Evolutionary conservation across 2,888 invertebrate genomes (phyloP).

Genomic region (Drosophila barbarae): DNA sequence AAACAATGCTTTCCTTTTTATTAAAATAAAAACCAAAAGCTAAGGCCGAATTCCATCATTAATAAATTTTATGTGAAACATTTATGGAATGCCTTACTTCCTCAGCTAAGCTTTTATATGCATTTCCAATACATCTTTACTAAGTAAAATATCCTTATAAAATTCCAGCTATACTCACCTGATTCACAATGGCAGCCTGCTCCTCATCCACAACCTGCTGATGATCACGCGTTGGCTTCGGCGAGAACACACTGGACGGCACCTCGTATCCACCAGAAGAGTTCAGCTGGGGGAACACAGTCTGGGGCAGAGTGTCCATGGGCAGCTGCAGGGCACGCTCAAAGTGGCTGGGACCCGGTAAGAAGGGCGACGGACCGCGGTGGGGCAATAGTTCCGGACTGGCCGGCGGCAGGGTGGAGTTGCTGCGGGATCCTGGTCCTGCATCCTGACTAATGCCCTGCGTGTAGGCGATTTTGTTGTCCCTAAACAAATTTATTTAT

Average conservation of each 20-base stretch:
- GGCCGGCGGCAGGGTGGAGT: slow-evolving; percentile 78
- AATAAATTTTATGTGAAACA: not conserved
- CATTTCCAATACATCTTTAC: not conserved
- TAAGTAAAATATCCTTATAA: no score
- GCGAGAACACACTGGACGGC: slow-evolving; percentile 75
- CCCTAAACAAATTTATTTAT: slow-evolving; percentile 59
- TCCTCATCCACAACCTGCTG: slow-evolving; percentile 79
- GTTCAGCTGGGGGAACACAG: slow-evolving; percentile 81
- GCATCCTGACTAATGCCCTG: slow-evolving; percentile 79
- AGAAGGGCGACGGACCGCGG: slow-evolving; percentile 82
- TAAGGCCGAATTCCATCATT: not conserved
- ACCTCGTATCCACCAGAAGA: slow-evolving; percentile 79
- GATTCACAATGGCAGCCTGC: slow-evolving; percentile 78
- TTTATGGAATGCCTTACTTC: not conserved
- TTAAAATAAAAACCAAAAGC: not conserved
- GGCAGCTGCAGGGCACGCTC: slow-evolving; percentile 77
- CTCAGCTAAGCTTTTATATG: not conserved
- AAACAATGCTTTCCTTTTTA: not conserved
- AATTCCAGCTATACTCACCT: slow-evolving; percentile 70
- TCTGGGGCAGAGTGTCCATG: slow-evolving; percentile 80
- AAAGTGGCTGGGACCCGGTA: slow-evolving; percentile 81
- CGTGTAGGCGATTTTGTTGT: slow-evolving; percentile 79
- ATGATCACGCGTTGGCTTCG: slow-evolving; percentile 80
- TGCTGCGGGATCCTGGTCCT: slow-evolving; percentile 78
- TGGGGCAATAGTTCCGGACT: slow-evolving; percentile 78